Evolutionary conservation across 2,888 invertebrate species (phyloP), one percentile per base, ranked within the genome.

Genomic region (Yponomeuta sedellus): DNA sequence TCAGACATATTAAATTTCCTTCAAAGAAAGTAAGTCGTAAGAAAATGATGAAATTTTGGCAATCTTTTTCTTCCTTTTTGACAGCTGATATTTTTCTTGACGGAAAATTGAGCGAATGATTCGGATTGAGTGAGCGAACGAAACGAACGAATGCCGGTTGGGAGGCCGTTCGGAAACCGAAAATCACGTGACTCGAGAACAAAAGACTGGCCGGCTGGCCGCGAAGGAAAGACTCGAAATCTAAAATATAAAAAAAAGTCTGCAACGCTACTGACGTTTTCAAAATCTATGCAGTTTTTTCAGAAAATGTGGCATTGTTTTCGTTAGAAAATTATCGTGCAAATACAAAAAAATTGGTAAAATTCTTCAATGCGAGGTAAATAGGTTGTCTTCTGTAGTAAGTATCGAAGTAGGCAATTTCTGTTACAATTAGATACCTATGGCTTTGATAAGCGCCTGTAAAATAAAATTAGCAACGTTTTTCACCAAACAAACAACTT

Each of bases 1-100:
- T 90, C 89, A 59, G 90, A 83, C 90, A 90, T 90, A 70, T 52
- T 52, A 5, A 16, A 70, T 66, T 70, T 65, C 16, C 16, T 12
- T 52, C 44, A 64, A 52, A 22, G 20, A 64, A 52, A 34, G 19
- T 12, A 52, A 44, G n/a, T 59, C 44, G 44, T 44, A 52, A 5
- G 44, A 52, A 12, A 52, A 52, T 16, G 16, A 16, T 16, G 44
- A 52, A 52, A 52, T 52, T 16, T 52, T 12, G 16, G 44, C 44
- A 52, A 52, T 3, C 10, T 10, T 44, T 44, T 44, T 52, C 8
- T 52, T 16, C 3, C 16, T 52, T 52, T 25, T 52, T 52, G 44
- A 16, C 44, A 52, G 16, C 44, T 12, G 44, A 52, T 52, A 16
- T 52, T 52, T 52, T 52, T 52, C 44, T 57, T 64, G 59, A 64